Evolutionary conservation across 1,140 invertebrate genomes (phyloP).

Genomic region (Drosophila ficusphila): DNA sequence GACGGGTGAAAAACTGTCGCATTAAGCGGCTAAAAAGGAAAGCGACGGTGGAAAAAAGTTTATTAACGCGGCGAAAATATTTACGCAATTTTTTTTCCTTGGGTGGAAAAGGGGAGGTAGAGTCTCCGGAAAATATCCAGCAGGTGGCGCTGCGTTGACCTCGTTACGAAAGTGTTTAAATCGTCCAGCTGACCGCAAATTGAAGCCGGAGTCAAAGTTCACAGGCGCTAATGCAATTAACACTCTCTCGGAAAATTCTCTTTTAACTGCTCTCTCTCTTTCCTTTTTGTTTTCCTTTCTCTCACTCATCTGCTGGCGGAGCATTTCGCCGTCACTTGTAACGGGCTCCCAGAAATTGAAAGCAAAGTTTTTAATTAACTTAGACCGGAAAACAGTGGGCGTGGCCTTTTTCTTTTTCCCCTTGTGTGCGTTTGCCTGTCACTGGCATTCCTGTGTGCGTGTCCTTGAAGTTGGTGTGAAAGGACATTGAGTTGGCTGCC

Average conservation of each 20-base stretch:
- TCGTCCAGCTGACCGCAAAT: constrained; percentile 61
- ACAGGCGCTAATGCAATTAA: constrained; percentile 66
- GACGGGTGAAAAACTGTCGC: constrained; percentile 14
- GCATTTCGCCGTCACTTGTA: constrained; percentile 71
- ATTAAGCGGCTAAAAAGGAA: constrained; percentile 13
- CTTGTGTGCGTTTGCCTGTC: not conserved
- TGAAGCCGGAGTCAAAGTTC: constrained; percentile 60
- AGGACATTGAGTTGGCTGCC: constrained; percentile 56
- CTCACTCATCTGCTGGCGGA: constrained; percentile 25
- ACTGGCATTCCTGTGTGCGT: constrained; percentile 6
- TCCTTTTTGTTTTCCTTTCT: not conserved
- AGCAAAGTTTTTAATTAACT: constrained; percentile 70
- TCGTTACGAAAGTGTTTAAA: constrained; percentile 71
- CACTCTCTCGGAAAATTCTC: constrained; percentile 41
- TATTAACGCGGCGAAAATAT: constrained; percentile 58
- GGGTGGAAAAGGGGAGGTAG: not conserved
- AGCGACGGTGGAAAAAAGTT: constrained; percentile 45
- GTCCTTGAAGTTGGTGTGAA: constrained; percentile 58
- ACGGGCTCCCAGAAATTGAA: constrained; percentile 51
- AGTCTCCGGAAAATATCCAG: not conserved
- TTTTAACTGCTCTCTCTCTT: not conserved
- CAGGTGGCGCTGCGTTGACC: constrained; percentile 46
- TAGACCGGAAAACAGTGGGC: constrained; percentile 19
- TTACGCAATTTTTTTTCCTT: constrained; percentile 17
- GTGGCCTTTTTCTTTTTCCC: constrained; percentile 14